Conservation (phyloP, 2,888 invertebrate species). For the Autographa gamma region DNA sequence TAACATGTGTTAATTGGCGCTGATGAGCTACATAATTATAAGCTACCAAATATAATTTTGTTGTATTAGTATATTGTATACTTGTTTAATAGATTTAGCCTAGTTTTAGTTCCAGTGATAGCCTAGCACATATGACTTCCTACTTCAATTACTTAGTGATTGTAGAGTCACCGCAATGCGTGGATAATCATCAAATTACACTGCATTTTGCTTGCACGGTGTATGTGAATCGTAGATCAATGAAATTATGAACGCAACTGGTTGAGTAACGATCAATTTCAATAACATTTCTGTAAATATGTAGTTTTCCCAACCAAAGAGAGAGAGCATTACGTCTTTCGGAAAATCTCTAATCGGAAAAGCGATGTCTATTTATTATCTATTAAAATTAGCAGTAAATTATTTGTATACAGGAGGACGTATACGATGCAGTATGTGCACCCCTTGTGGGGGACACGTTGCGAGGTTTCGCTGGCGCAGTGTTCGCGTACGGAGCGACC, state of each 20-base stretch:
- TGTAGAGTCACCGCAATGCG: background rate
- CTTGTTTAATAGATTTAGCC: too few relatives aligned
- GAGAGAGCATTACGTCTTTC: too few relatives aligned
- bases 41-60: background rate
- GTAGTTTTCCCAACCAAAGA: too few relatives aligned
- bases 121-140: too few relatives aligned
- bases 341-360: too few relatives aligned
- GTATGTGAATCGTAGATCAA: background rate
- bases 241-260: background rate
- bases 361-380: too few relatives aligned
- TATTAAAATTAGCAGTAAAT: background rate
- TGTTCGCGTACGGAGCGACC: slow-evolving; percentile 98
- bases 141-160: background rate
- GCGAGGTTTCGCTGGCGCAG: slow-evolving; percentile 97
- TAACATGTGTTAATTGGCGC: background rate
- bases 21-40: background rate
- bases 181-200: background rate
- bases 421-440: slow-evolving; percentile 96
- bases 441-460: slow-evolving; percentile 96
- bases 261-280: too few relatives aligned
- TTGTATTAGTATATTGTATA: background rate
- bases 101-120: too few relatives aligned
- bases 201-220: background rate
- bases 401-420: slow-evolving; percentile 88
- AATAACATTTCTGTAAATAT: too few relatives aligned